Base-by-base conservation (phyloP, 2,797 vertebrate species). In the Aplochiton taeniatus region DNA sequence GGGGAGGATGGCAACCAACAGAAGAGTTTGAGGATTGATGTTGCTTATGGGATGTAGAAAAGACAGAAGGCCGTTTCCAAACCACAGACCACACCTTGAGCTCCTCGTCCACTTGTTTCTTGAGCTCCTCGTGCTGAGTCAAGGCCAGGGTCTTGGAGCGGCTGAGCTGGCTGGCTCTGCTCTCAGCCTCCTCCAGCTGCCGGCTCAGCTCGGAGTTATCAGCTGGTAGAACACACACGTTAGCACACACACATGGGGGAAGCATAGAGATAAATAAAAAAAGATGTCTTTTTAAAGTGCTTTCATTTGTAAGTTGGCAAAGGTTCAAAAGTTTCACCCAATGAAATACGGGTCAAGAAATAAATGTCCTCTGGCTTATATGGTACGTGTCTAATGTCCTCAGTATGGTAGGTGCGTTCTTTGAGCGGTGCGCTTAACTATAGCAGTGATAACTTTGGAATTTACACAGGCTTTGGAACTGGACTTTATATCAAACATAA, bases 61-160 rank as follows among this genome's bases (percentile, higher is more conserved):
- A n/a, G n/a, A n/a, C n/a, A n/a, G n/a, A n/a, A n/a, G n/a, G n/a
- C n/a, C n/a, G n/a, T n/a, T n/a, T n/a, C n/a, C n/a, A 31, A 6
- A 6, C 31, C 31, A 6, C 31, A 31, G 31, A 31, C 3, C 84
- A 8, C 8, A 94, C 93, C 91, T 94, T 94, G 69, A 89, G 75
- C 78, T 94, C 93, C 76, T 94, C 93, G 0, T 94, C 93, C 67
- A 91, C 76, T 5, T 91, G 90, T 69, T 90, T 94, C 82, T 90
- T 93, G 68, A 93, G 80, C 0, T 94, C 93, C 20, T 94, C 93
- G 11, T 77, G 64, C 48, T 94, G 92, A 14, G 82, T 73, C 5
- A 86, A 83, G 65, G 94, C 80, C 60, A 90, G 78, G 17, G 74
- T 63, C 78, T 84, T 93, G 66, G 89, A 83, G 64, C 91, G 90